A percentile compares a stretch with the other conserved stretches of the same genome.
Evolutionary conservation across 1,140 invertebrate genomes (phyloP).

Genomic region (Chrysopa pallens): DNA sequence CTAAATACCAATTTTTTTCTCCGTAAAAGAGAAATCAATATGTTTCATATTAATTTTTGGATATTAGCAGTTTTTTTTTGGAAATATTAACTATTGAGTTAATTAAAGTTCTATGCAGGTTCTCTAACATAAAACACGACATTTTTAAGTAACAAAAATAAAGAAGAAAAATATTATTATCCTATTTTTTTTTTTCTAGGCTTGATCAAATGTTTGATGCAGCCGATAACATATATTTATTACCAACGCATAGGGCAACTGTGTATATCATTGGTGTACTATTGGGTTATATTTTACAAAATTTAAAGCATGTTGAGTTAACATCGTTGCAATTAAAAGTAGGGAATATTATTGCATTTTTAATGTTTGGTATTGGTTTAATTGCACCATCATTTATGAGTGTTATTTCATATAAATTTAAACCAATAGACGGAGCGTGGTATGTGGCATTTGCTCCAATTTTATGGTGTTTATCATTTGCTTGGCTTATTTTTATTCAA

Average conservation of each 20-base stretch:
- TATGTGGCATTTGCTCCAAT: conserved; percentile 56
- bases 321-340: conserved; percentile 17
- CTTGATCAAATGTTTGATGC: conserved; percentile 47
- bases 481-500: conserved; percentile 42
- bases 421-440: conserved; percentile 40
- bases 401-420: conserved; percentile 41
- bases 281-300: conserved; percentile 36
- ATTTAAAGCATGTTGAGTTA: conserved; percentile 21
- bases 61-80: too few relatives aligned
- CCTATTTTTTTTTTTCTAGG: conserved; percentile 20
- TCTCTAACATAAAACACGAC: too few relatives aligned
- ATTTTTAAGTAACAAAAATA: too few relatives aligned
- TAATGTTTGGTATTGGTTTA: conserved; percentile 29
- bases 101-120: too few relatives aligned
- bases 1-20: too few relatives aligned
- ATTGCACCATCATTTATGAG: conserved; percentile 45
- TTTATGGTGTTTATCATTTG: conserved; percentile 44
- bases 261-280: conserved; percentile 56
- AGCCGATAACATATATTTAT: conserved; percentile 49
- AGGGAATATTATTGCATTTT: conserved; percentile 22
- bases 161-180: too few relatives aligned
- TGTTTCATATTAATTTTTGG: too few relatives aligned
- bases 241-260: conserved; percentile 46
- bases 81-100: too few relatives aligned
- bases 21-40: too few relatives aligned